Percentiles rank a stretch among this genome's conserved stretches.
phyloP scores from a whole-genome alignment of 2,888 invertebrate genomes.

The Omphaloscelis lunosa region DNA sequence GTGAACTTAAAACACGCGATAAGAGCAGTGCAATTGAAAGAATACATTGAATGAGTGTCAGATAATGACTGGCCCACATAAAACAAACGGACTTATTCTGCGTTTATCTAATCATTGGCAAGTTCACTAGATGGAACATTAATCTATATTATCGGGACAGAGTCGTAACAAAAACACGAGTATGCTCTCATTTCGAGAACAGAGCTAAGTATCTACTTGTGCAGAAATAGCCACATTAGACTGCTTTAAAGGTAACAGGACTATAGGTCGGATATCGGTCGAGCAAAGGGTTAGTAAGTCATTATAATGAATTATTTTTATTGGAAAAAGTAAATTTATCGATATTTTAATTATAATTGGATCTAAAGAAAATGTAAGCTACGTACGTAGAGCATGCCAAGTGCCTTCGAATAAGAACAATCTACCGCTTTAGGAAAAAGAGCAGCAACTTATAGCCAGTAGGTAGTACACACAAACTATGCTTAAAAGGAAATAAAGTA shows the following conservation, averaged over 20 bases:
- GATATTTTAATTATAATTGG: background rate
- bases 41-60: slow-evolving; percentile 50
- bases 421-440: background rate
- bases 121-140: slow-evolving; percentile 60
- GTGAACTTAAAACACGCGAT: slow-evolving; percentile 47
- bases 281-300: slow-evolving; percentile 2
- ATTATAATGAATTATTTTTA: background rate
- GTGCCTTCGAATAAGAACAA: background rate
- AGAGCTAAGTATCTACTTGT: slow-evolving; percentile 29
- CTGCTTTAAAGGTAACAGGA: slow-evolving; percentile 17
- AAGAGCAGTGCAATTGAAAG: slow-evolving; percentile 52
- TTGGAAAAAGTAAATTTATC: background rate
- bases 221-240: slow-evolving; percentile 30
- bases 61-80: slow-evolving; percentile 62
- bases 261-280: slow-evolving; percentile 21
- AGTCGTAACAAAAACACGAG: slow-evolving; percentile 40
- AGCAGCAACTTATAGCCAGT: background rate
- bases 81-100: slow-evolving; percentile 52
- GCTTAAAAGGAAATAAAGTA: slow-evolving; percentile 1
- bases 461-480: background rate
- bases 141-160: slow-evolving; percentile 51
- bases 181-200: slow-evolving; percentile 49
- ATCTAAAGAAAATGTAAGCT: background rate
- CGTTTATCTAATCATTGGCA: slow-evolving; percentile 65
- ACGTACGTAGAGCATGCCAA: background rate